Evolutionary conservation across 2,797 vertebrate species (phyloP).

Genomic region (Oreochromis grahami): DNA sequence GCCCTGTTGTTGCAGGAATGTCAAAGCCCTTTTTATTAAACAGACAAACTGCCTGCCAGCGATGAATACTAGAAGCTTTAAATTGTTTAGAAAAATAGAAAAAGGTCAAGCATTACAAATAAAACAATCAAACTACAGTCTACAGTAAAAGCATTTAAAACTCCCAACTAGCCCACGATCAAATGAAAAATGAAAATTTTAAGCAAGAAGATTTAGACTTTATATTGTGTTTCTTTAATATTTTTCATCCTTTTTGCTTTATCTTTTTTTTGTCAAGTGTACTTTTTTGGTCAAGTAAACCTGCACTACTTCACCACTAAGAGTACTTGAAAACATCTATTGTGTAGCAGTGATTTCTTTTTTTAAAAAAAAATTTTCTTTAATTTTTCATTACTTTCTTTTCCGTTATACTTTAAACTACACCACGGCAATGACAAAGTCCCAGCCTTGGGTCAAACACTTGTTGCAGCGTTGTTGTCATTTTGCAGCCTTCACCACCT

Average conservation of each 20-base stretch:
- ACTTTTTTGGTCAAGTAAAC: background rate
- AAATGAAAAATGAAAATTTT: background rate
- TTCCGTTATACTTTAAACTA: background rate
- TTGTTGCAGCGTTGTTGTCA: background rate
- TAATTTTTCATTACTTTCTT: background rate
- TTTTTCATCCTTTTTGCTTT: background rate
- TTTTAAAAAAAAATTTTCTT: background rate
- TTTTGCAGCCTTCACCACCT: background rate
- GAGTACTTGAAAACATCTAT: background rate
- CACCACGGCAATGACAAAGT: background rate
- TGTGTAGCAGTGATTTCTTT: background rate
- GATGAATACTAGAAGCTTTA: constrained; percentile 17
- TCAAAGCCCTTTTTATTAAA: constrained; percentile 63
- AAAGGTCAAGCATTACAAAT: constrained; percentile 11
- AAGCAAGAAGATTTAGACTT: background rate
- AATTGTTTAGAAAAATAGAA: constrained; percentile 58
- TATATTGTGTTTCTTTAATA: background rate
- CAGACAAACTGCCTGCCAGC: constrained; percentile 33
- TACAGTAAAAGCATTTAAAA: constrained; percentile 13
- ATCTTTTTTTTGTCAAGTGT: background rate
- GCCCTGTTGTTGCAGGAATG: constrained; percentile 66
- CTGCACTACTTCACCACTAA: background rate
- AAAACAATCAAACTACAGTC: background rate
- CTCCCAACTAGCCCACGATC: background rate
- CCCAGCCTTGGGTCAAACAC: background rate